Base-by-base conservation (phyloP, 2,113 vertebrate genomes). In the Alosa alosa region DNA sequence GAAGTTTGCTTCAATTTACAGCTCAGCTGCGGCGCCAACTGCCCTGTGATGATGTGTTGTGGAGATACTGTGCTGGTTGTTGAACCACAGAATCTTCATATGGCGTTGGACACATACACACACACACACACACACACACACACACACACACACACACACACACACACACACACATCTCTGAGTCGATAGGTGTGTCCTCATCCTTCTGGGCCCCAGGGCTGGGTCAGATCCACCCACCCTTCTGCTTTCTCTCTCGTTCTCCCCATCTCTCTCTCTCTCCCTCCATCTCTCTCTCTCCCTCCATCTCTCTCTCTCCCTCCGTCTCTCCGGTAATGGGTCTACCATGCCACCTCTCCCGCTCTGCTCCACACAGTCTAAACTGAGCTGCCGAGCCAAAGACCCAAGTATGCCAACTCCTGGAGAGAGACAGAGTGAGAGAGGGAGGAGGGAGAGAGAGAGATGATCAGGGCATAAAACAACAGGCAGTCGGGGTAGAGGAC, bases 161-260 rank as follows among this genome's bases (percentile, higher is more conserved):
- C 82, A 84, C 64, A 39, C 85, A 85, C 88, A 84, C 86, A 78
- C 72, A 78, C 25, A 39, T 75, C 72, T 39, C 36, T 17, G 25
- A 78, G 31, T 15, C 31, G 11, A 39, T 88, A 90, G 88, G 88
- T 90, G 90, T 89, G 89, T 90, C 89, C 50, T 84, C 84, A 55
- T 84, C 87, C 90, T 90, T 39, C 72, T 78, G 31, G 13, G 72
- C 13, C 31, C 11, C 31, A 6, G 87, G 87, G 49, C 87, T 89
- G 41, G n/a, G 82, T 55, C 81, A 22, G 41, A 78, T 57, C 84
- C 68, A 39, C 72, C 84, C 72, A 81, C 31, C 31, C 72, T 78
- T 4, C 72, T 17, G 10, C 49, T 45, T 72, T 55, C 84, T 64
- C 47, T 25, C 81, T 44, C 44, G 15, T 75, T 25, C 78, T 22